Evolutionary conservation across 2,113 vertebrate species (phyloP), one percentile per base, ranked within the genome.

Genomic region (Cheirogaleus medius): DNA sequence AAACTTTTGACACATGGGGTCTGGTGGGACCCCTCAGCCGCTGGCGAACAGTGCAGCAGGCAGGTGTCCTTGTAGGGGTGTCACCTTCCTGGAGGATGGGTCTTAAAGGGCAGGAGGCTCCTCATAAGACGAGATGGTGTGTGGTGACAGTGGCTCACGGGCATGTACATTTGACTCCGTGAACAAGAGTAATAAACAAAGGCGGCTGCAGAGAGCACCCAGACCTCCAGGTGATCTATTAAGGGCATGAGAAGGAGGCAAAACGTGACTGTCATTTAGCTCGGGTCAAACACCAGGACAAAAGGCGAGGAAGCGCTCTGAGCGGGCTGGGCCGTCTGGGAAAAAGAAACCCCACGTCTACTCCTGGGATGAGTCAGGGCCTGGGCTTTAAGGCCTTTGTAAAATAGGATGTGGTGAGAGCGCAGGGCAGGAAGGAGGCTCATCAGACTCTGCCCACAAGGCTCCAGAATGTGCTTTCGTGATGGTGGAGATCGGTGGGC

Each of bases 261-360:
- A 47, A 8, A n/a, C 0, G 0, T 15, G 52, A 66, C 85, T 44
- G 71, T 21, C 37, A 1, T 13, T 68, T 5, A 25, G 64, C 15
- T 39, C 0, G 10, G 34, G 58, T 39, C 63, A 44, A 78, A 64
- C 18, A 49, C 0, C 37, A 2, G 2, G 13, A 80, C n/a, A 47
- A 60, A 47, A 0, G 18, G 14, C 32, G 32, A 27, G 17, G 20
- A 27, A 18, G 20, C 4, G 2, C 6, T n/a, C 49, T 0, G 12
- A 32, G 52, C 29, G 11, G 25, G 63, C 13, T 27, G 2, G 18
- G 52, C 4, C 4, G 5, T 39, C 56, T 17, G 52, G 2, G 4
- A 12, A 17, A 25, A 47, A 49, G 90, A 54, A 58, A 52, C 47
- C 23, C 17, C 54, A 39, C 0, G 8, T 8, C 47, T 9, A 8